phyloP scores from a whole-genome alignment of 2,888 invertebrate genomes.

The Timandra comae region DNA sequence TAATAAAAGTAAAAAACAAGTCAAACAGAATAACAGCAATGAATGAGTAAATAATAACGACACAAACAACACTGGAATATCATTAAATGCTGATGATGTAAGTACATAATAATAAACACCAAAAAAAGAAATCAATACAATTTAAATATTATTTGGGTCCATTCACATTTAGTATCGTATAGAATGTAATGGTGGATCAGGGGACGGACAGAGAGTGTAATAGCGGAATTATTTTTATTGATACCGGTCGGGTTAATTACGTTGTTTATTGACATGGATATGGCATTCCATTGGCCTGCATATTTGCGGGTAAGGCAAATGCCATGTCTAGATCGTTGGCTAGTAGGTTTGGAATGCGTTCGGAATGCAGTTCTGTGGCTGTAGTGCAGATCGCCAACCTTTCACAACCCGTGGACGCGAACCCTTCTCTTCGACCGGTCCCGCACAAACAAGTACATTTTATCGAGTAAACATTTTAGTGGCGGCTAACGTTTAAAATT shows the following conservation, averaged over 20 bases:
- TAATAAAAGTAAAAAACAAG: too few species aligned
- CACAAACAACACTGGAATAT: too few species aligned
- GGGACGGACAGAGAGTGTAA: not conserved
- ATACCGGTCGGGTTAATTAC: slow-evolving; percentile 21
- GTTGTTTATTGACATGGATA: slow-evolving; percentile 31
- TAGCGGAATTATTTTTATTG: slow-evolving; percentile 6
- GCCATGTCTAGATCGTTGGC: slow-evolving; percentile 38
- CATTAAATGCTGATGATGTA: too few species aligned
- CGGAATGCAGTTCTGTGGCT: slow-evolving; percentile 47
- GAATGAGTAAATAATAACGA: too few species aligned
- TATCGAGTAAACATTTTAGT: slow-evolving; percentile 23
- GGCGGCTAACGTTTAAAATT: slow-evolving; percentile 18
- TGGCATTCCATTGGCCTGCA: slow-evolving; percentile 29
- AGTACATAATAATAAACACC: too few species aligned
- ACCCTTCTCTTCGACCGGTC: slow-evolving; percentile 19
- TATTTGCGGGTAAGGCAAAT: slow-evolving; percentile 28
- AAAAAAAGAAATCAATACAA: too few species aligned
- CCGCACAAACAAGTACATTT: slow-evolving; percentile 10
- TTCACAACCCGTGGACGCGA: slow-evolving; percentile 31
- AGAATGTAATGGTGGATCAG: not conserved
- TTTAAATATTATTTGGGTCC: not conserved
- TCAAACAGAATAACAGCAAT: too few species aligned
- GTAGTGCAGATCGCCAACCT: slow-evolving; percentile 42
- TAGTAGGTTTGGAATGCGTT: slow-evolving; percentile 48
- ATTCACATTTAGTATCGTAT: slow-evolving; percentile 3